Evolutionary conservation across 1,140 invertebrate species (phyloP).

Genomic region (Ceratitis capitata): DNA sequence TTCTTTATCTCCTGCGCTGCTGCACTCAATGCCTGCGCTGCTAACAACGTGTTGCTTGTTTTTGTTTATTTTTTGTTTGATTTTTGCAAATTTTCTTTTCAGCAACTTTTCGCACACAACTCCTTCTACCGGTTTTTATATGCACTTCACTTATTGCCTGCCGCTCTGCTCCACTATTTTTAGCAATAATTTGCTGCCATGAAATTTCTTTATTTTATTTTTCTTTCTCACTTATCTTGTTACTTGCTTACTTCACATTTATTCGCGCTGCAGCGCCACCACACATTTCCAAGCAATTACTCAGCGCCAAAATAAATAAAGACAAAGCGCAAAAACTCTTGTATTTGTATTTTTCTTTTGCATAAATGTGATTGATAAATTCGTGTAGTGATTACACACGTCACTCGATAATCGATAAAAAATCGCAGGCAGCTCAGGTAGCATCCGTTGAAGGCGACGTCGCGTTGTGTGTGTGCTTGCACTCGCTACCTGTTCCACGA

Average conservation of each 20-base stretch:
- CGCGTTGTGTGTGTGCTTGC: background rate
- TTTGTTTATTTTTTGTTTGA: background rate
- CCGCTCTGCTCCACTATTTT: background rate
- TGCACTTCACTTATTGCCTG: too few species aligned
- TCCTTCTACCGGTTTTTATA: constrained; percentile 23
- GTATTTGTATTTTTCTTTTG: too few species aligned
- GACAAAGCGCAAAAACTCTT: too few species aligned
- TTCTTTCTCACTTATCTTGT: background rate
- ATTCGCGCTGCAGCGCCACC: background rate
- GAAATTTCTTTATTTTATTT: background rate
- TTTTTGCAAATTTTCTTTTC: background rate
- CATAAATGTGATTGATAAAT: too few species aligned
- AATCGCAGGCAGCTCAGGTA: background rate
- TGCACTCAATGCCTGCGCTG: background rate
- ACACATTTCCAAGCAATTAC: background rate
- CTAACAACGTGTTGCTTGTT: constrained; percentile 14
- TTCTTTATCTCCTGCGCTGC: background rate
- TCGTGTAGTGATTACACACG: background rate
- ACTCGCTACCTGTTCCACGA: constrained; percentile 15
- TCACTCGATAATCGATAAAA: constrained; percentile 12
- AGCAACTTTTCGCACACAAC: constrained; percentile 6
- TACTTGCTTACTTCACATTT: background rate
- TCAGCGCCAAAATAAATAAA: background rate
- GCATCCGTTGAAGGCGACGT: background rate
- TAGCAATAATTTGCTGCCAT: background rate